phyloP scores from a whole-genome alignment of 2,113 vertebrate species.

The Chascanopsetta lugubris region DNA sequence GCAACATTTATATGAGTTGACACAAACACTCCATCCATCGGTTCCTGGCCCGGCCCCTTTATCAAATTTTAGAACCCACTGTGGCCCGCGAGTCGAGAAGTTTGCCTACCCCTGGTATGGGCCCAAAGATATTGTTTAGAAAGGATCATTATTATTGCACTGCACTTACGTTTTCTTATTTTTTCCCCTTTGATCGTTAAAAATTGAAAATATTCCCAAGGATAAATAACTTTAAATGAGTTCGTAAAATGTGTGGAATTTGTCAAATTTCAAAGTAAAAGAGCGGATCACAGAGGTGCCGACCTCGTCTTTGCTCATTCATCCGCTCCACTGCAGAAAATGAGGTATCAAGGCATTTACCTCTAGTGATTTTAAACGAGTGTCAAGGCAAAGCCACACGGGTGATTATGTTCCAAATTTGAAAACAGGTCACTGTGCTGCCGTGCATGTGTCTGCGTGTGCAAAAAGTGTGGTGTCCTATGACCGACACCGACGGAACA shows the following conservation, averaged over 20 bases:
- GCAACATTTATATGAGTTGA: no score
- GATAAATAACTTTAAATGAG: neutral
- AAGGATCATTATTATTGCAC: no score
- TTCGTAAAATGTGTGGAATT: neutral
- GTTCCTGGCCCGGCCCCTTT: neutral
- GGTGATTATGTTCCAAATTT: neutral
- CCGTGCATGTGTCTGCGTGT: neutral
- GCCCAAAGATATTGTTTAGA: no score
- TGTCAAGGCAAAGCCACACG: conserved; percentile 5
- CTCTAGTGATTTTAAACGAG: conserved; percentile 9
- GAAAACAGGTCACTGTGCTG: conserved; percentile 8
- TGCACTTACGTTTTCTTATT: no score
- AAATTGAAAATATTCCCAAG: neutral
- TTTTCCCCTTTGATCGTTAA: no score
- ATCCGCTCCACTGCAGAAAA: conserved; percentile 20
- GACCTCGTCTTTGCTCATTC: conserved; percentile 24
- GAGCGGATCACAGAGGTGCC: conserved; percentile 27
- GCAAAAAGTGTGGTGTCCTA: neutral
- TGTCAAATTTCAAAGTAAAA: neutral
- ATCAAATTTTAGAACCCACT: conserved; percentile 6
- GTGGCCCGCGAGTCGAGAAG: conserved; percentile 4
- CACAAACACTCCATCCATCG: neutral
- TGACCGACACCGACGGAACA: neutral
- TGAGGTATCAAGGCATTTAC: conserved; percentile 18
- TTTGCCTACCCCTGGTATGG: neutral